Base-by-base conservation (phyloP, 2,888 invertebrate species). In the Campoplex nolae region DNA sequence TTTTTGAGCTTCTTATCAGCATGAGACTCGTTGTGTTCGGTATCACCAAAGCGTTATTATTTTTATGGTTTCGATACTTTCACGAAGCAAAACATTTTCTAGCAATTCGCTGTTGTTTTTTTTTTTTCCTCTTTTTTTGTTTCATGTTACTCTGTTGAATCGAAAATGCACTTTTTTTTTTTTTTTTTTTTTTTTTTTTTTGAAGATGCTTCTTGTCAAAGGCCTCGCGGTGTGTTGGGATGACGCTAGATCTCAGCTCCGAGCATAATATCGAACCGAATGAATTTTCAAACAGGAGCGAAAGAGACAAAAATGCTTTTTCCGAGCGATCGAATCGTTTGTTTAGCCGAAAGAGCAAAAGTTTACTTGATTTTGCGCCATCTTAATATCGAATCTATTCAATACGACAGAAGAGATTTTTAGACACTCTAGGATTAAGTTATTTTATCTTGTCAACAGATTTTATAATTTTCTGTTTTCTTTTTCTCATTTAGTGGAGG, bases 351-450 rank as follows among this genome's bases (percentile, higher is more conserved):
- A 32, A 35, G 45, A 35, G 16, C 65, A 73, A 75, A 62, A 67
- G 74, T 74, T 85, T 80, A 42, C 35, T 74, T 77, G 16, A 70
- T 76, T 77, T 65, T 62, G 62, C 51, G 54, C 28, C 58, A 51
- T 62, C 42, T 68, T 48, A 73, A 77, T 74, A 73, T 83, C 65
- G n/a, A 83, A 71, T 83, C 56, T 54, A 83, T 65, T 80, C 73
- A 65, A 74, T 42, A 62, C 42, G 56, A 83, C 77, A 18, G 68
- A 76, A 77, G 58, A 68, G 58, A 70, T 81, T 58, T 28, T 70
- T 81, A 84, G 84, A 86, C 74, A 54, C 48, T 58, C 81, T 81
- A 84, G 86, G 81, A 86, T 68, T 86, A 51, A 67, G 77, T 82
- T 70, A 23, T 80, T 32, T 82, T 74, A 77, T 83, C 58, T 67